A percentile compares a stretch with the other conserved stretches of the same genome.
Conservation (phyloP, 2,888 invertebrate genomes). For the Drosophila mayaguana region DNA sequence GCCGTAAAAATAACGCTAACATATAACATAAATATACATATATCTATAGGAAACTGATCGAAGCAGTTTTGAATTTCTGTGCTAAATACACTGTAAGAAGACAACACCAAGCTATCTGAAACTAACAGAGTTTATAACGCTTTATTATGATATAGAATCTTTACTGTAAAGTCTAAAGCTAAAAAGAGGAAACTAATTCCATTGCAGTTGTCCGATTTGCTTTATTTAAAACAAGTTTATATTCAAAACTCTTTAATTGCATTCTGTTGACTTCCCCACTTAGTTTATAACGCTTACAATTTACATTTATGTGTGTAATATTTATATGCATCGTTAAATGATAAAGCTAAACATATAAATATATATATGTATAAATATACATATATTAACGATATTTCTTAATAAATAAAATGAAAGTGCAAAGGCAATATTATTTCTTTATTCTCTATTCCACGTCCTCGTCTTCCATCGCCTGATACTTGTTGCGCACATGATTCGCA, state of each 20-base stretch:
- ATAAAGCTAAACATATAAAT: slow-evolving; percentile 66
- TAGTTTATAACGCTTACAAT: slow-evolving; percentile 55
- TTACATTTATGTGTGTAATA: slow-evolving; percentile 72
- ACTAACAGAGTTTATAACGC: slow-evolving; percentile 31
- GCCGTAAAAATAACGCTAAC: slow-evolving; percentile 44
- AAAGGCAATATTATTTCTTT: slow-evolving; percentile 24
- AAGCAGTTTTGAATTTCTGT: slow-evolving; percentile 22
- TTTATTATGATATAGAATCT: slow-evolving; percentile 48
- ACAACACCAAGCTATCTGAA: slow-evolving; percentile 67
- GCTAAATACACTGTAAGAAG: slow-evolving; percentile 65
- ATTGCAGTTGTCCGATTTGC: slow-evolving; percentile 44
- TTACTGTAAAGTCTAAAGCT: slow-evolving; percentile 36
- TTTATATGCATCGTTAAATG: slow-evolving; percentile 68
- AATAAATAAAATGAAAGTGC: slow-evolving; percentile 68
- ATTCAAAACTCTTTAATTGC: slow-evolving; percentile 24
- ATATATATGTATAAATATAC: slow-evolving; percentile 43
- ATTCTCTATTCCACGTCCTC: slow-evolving; percentile 29
- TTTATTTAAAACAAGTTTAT: slow-evolving; percentile 19
- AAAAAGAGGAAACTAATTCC: slow-evolving; percentile 27
- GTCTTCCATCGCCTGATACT: slow-evolving; percentile 67
- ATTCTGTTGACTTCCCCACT: slow-evolving; percentile 55
- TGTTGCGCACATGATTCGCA: slow-evolving; percentile 81
- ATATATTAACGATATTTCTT: slow-evolving; percentile 73
- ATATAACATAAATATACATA: slow-evolving; percentile 29
- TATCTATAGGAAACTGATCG: slow-evolving; percentile 32